These are phyloP conservation scores for Catocala fraxini DNA, from an alignment of 2,888 invertebrate genomes.

Conservation along the genomic window DNA sequence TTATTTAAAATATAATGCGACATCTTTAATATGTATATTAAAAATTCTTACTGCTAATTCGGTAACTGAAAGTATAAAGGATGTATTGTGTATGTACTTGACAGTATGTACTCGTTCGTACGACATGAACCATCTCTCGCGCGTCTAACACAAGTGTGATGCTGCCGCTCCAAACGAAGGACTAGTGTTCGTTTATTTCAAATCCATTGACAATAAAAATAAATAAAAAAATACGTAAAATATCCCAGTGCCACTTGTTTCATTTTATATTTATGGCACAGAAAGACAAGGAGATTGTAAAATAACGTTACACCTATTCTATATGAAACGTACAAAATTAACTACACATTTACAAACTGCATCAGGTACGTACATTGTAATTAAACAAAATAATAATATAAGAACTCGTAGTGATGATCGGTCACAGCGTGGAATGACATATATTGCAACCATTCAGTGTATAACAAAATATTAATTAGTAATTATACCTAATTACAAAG, in stretches of 20 bases:
- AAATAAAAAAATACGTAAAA: constrained; percentile 43
- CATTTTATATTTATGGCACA: constrained; percentile 66
- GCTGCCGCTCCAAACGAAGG: constrained; percentile 59
- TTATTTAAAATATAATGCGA: constrained; percentile 70
- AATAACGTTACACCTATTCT: constrained; percentile 56
- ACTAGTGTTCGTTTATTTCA: constrained; percentile 70
- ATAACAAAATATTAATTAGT: constrained; percentile 29
- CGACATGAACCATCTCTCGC: constrained; percentile 10
- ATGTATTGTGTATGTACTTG: constrained; percentile 27
- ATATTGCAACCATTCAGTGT: constrained; percentile 43
- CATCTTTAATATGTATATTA: constrained; percentile 63
- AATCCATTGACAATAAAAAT: constrained; percentile 50
- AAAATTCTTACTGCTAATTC: constrained; percentile 69
- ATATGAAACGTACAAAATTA: constrained; percentile 69
- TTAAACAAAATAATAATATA: constrained; percentile 65
- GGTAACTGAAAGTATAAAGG: constrained; percentile 61
- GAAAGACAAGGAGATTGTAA: constrained; percentile 58
- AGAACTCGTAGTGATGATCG: constrained; percentile 58
- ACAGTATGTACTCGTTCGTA: constrained; percentile 13
- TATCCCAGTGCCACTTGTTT: constrained; percentile 60
- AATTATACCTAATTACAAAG: constrained; percentile 40
- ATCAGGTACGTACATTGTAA: constrained; percentile 80
- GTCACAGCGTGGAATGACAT: constrained; percentile 71
- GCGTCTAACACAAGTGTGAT: constrained; percentile 25
- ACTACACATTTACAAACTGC: constrained; percentile 72